Percentiles rank a stretch among this genome's conserved stretches.
These are phyloP conservation scores for Cepaea hortensis DNA, from an alignment of 2,888 invertebrate species.

Conservation along the genomic window DNA sequence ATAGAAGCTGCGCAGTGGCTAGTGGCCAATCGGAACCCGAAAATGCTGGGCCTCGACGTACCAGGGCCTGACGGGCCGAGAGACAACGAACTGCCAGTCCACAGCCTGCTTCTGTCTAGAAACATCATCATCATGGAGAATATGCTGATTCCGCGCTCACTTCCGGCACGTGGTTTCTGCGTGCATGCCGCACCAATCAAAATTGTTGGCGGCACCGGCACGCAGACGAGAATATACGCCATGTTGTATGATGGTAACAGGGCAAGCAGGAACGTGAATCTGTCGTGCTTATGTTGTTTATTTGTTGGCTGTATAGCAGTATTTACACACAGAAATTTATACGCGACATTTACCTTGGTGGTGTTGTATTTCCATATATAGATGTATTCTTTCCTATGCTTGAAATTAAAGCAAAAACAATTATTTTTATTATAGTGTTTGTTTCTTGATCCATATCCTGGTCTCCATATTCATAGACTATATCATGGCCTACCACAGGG, in stretches of 20 bases:
- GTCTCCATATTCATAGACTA: too few species aligned
- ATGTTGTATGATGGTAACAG: constrained; percentile 25
- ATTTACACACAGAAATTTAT: not conserved
- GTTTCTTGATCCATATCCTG: too few species aligned
- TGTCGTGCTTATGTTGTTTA: not conserved
- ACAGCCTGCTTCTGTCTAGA: constrained; percentile 4
- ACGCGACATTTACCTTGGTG: not conserved
- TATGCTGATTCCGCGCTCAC: constrained; percentile 27
- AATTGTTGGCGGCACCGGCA: constrained; percentile 35
- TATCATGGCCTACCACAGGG: too few species aligned
- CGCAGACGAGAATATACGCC: constrained; percentile 44
- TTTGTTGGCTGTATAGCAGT: not conserved
- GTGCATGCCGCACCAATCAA: constrained; percentile 43
- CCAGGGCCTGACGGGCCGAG: constrained; percentile 48
- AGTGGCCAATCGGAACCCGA: constrained; percentile 41
- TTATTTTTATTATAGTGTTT: too few species aligned
- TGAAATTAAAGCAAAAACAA: not conserved
- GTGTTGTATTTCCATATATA: not conserved
- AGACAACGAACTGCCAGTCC: constrained; percentile 17
- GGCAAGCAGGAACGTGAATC: not conserved
- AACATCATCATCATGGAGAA: constrained; percentile 42
- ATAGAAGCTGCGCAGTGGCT: constrained; percentile 50
- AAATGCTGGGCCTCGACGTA: constrained; percentile 50
- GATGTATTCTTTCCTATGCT: not conserved
- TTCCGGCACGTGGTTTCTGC: constrained; percentile 41